A percentile compares a stretch with the other conserved stretches of the same genome.
Conservation (phyloP, 1,140 invertebrate species). For the Hypothenemus hampei region DNA sequence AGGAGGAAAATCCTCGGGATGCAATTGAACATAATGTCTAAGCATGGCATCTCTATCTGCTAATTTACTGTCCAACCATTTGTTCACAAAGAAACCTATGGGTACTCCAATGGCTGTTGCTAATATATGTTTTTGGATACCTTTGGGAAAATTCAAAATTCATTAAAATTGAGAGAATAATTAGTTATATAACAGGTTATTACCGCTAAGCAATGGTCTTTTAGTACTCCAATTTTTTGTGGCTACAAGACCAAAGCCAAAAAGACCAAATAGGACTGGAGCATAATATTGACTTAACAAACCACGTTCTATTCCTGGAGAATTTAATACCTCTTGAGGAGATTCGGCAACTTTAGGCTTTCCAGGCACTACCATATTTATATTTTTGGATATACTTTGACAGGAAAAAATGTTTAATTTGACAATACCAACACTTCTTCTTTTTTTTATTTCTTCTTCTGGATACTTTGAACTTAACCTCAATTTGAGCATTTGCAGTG, state of each 20-base stretch:
- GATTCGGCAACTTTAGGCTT: conserved; percentile 27
- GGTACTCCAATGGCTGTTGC: conserved; percentile 38
- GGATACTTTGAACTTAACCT: too few relatives aligned
- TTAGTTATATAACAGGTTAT: conserved; percentile 11
- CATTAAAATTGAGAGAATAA: neutral
- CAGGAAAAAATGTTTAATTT: too few relatives aligned
- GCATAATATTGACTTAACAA: conserved; percentile 48
- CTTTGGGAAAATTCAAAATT: conserved; percentile 45
- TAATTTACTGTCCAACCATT: conserved; percentile 47
- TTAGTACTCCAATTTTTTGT: conserved; percentile 51
- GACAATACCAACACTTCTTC: too few relatives aligned
- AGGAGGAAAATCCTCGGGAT: conserved; percentile 64
- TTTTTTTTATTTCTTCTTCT: too few relatives aligned
- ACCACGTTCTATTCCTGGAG: conserved; percentile 28
- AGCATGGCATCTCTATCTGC: conserved; percentile 60
- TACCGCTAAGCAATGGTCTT: conserved; percentile 53
- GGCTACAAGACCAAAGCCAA: conserved; percentile 47
- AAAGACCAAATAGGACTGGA: conserved; percentile 43
- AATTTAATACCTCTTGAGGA: conserved; percentile 31
- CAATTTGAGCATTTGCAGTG: too few relatives aligned
- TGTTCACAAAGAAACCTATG: conserved; percentile 41
- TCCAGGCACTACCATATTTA: conserved; percentile 31
- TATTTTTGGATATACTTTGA: conserved; percentile 2
- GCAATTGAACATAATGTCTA: conserved; percentile 62
- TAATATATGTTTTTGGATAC: conserved; percentile 54